These are phyloP conservation scores for Trichogramma evanescens DNA, from an alignment of 2,888 invertebrate species.

Conservation along the genomic window DNA sequence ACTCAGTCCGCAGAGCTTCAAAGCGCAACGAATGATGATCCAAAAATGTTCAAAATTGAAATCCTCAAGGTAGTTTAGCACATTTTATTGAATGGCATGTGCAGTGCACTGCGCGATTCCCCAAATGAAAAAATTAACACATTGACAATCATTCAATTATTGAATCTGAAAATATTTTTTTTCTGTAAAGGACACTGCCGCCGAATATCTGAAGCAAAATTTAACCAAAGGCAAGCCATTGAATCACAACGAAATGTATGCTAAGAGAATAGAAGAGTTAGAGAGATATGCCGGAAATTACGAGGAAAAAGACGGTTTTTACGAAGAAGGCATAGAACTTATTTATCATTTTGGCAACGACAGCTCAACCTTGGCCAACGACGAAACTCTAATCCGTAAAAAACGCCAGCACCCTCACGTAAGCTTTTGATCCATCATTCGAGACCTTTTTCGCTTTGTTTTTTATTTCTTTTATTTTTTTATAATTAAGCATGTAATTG, in stretches of 20 bases:
- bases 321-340: constrained; percentile 42
- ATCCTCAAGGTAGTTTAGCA: constrained; percentile 5
- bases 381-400: constrained; percentile 16
- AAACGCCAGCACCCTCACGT: constrained; percentile 15
- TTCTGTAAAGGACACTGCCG: neutral
- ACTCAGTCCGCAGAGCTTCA: constrained; percentile 31
- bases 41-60: constrained; percentile 30
- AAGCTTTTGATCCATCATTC: too few relatives aligned
- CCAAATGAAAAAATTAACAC: neutral
- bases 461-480: too few relatives aligned
- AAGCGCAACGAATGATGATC: constrained; percentile 26
- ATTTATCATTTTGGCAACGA: constrained; percentile 40
- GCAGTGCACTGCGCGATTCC: too few relatives aligned
- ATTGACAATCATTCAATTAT: too few relatives aligned
- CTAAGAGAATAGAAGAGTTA: constrained; percentile 33
- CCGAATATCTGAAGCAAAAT: constrained; percentile 34
- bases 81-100: too few relatives aligned
- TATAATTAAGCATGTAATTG: neutral
- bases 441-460: too few relatives aligned
- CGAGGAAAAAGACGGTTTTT: constrained; percentile 41
- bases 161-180: too few relatives aligned
- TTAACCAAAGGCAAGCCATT: constrained; percentile 41
- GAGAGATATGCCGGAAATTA: constrained; percentile 39
- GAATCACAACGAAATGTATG: constrained; percentile 36
- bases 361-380: neutral